Evolutionary conservation across 2,888 invertebrate species (phyloP).

Genomic region (Leptogaster cylindrica): DNA sequence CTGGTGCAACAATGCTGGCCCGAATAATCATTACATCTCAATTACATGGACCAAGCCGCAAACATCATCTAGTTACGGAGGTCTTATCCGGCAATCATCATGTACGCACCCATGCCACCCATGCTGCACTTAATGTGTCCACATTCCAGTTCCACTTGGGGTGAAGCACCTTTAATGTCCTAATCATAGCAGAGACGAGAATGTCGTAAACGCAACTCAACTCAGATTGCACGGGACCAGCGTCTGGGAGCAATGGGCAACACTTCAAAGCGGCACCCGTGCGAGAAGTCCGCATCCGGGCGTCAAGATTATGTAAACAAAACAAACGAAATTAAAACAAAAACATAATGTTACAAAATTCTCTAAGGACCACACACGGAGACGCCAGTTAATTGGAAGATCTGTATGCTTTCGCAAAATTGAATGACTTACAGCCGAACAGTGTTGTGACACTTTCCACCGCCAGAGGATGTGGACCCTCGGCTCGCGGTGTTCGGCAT

Average conservation of each 20-base stretch:
- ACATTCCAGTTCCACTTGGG: slow-evolving; percentile 23
- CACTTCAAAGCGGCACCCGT: slow-evolving; percentile 20
- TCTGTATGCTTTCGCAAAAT: slow-evolving; percentile 61
- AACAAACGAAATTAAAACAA: too few relatives aligned
- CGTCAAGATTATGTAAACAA: background rate
- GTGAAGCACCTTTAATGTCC: slow-evolving; percentile 45
- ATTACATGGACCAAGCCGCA: slow-evolving; percentile 25
- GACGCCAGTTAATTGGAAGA: slow-evolving; percentile 49
- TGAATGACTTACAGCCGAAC: slow-evolving; percentile 61
- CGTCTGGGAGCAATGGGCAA: too few relatives aligned
- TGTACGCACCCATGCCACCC: slow-evolving; percentile 7
- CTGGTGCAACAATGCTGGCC: slow-evolving; percentile 1
- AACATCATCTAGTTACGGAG: slow-evolving; percentile 19
- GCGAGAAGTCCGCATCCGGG: background rate
- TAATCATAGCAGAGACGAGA: slow-evolving; percentile 44
- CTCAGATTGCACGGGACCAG: background rate
- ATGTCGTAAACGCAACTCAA: slow-evolving; percentile 43
- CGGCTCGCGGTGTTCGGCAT: background rate
- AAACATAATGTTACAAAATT: slow-evolving; percentile 12
- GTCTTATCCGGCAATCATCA: slow-evolving; percentile 30
- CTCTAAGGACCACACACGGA: slow-evolving; percentile 42
- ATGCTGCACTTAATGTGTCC: slow-evolving; percentile 22
- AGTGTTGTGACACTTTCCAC: slow-evolving; percentile 42
- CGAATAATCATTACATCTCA: slow-evolving; percentile 33
- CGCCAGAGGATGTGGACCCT: background rate